Base-by-base conservation (phyloP, 2,113 vertebrate species). In the Odontesthes bonariensis region DNA sequence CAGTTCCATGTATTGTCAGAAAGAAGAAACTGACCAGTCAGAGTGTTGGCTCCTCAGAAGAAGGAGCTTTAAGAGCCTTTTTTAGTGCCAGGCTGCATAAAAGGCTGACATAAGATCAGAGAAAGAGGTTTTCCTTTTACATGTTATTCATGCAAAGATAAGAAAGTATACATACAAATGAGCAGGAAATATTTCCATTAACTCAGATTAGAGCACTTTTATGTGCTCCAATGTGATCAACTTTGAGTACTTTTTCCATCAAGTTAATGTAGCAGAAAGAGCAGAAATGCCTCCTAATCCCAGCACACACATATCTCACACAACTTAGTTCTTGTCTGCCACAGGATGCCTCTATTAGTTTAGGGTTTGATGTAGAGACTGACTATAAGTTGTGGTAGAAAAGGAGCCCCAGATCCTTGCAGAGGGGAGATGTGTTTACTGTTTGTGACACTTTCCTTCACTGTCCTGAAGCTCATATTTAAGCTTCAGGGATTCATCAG, bases 221-320 rank as follows among this genome's bases (percentile, higher is more conserved):
- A 14, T 66, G 16, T n/a, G n/a, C n/a, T n/a, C n/a, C n/a, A n/a
- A n/a, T n/a, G n/a, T n/a, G n/a, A n/a, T n/a, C n/a, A 31, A 55
- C 16, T 44, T 55, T 12, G 23, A 44, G 16, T 16, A 23, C 7
- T 68, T 60, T 75, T 54, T 27, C 16, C 27, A 9, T 44, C 9
- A 23, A 55, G 65, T 69, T 69, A 77, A 62, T 69, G 74, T 32
- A 62, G 51, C 74, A 76, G 23, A 69, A 46, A 62, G 40, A 58
- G 9, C 19, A 53, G 52, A 47, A 35, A 44, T 64, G 17, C 13
- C 20, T 20, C 22, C 42, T 5, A 51, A 13, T 49, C 51, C 0
- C 16, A 6, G 38, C 42, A 14, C 42, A 55, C 19, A 42, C 6
- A 11, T 17, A 53, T 54, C 38, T 38, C 49, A 66, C 47, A 66